Percentiles rank a stretch among this genome's conserved stretches.
These are phyloP conservation scores for Pheosia gnoma DNA, from an alignment of 2,888 invertebrate species.

Conservation along the genomic window DNA sequence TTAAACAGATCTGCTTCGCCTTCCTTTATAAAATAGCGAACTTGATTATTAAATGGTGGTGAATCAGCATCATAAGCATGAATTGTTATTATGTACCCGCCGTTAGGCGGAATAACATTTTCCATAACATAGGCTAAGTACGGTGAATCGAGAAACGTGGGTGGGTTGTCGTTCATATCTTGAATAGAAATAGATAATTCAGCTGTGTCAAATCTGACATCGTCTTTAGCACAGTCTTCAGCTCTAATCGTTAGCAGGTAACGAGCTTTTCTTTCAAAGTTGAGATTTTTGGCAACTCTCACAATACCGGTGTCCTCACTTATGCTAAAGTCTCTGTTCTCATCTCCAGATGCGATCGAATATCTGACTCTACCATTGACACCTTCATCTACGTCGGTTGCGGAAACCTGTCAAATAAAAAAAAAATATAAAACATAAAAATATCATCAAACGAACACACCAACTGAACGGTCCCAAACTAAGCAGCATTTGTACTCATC, in stretches of 20 bases:
- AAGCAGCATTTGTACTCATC: no score
- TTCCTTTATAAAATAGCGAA: slow-evolving; percentile 96
- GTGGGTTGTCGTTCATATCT: slow-evolving; percentile 97
- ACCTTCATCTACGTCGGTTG: slow-evolving; percentile 94
- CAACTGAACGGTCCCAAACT: no score
- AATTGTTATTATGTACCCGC: slow-evolving; percentile 92
- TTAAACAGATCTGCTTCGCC: slow-evolving; percentile 96
- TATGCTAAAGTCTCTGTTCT: slow-evolving; percentile 95
- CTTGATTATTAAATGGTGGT: slow-evolving; percentile 94
- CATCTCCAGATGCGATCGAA: slow-evolving; percentile 94
- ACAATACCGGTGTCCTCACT: slow-evolving; percentile 96
- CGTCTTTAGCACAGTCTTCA: slow-evolving; percentile 93
- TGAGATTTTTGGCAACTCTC: slow-evolving; percentile 95
- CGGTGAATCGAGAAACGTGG: slow-evolving; percentile 97
- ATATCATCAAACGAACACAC: no score
- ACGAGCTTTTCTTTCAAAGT: slow-evolving; percentile 94
- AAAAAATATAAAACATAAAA: not conserved
- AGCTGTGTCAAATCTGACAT: slow-evolving; percentile 89
- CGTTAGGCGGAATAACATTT: slow-evolving; percentile 92
- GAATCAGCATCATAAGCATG: slow-evolving; percentile 96
- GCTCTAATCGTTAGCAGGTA: slow-evolving; percentile 93
- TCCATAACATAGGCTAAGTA: slow-evolving; percentile 97
- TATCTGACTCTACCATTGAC: slow-evolving; percentile 96
- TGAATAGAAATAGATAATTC: slow-evolving; percentile 93
- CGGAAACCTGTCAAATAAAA: slow-evolving; percentile 87